Percentiles rank a stretch among this genome's conserved stretches.
phyloP scores from a whole-genome alignment of 2,797 vertebrate species.

The Sebastes nivosus region DNA sequence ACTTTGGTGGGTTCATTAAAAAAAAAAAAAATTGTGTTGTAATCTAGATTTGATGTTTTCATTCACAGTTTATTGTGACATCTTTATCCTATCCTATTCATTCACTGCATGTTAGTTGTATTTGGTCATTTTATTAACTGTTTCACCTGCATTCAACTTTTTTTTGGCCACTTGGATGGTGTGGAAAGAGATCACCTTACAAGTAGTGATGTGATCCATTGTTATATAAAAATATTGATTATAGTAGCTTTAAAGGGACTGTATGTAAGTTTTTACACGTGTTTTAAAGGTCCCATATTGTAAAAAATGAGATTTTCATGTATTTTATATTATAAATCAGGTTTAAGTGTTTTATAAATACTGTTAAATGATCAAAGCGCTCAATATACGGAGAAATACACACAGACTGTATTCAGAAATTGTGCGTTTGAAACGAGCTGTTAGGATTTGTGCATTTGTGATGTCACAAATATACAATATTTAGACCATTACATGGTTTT shows the following conservation, averaged over 20 bases:
- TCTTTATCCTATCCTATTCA: not conserved
- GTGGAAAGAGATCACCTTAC: not conserved
- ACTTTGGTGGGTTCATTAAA: conserved; percentile 37
- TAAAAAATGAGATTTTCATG: no score
- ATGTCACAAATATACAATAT: no score
- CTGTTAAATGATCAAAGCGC: accelerated
- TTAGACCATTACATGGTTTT: no score
- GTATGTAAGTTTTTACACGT: no score
- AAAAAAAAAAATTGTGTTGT: conserved; percentile 16
- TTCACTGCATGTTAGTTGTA: not conserved
- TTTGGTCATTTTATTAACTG: not conserved
- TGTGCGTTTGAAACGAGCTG: no score
- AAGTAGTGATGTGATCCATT: not conserved
- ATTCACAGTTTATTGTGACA: conserved; percentile 21
- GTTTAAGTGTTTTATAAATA: no score
- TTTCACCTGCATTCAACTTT: not conserved
- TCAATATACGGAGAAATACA: no score
- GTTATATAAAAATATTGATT: not conserved
- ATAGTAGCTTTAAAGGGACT: not conserved
- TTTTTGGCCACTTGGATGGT: not conserved
- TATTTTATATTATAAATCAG: no score
- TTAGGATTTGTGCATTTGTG: no score
- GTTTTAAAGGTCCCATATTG: no score
- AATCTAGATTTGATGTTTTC: conserved; percentile 34
- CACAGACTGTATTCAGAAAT: no score